phyloP scores from a whole-genome alignment of 2,797 vertebrate genomes.

The Channallabes apus region DNA sequence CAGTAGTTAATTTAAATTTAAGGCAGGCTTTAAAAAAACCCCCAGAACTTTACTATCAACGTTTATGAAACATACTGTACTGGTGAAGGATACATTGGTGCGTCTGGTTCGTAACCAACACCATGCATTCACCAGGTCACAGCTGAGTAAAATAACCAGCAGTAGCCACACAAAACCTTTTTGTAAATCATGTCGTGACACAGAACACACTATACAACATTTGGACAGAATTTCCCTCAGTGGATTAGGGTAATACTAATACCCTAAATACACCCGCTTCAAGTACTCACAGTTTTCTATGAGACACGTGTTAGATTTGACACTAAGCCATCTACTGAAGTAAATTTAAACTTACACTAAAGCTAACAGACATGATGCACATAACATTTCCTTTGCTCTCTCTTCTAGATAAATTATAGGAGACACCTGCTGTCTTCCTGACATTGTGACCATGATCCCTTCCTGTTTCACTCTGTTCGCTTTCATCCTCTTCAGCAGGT shows the following conservation, averaged over 20 bases:
- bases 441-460: conserved; percentile 67
- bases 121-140: not conserved
- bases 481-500: conserved; percentile 77
- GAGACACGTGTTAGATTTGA: not conserved
- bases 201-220: not conserved
- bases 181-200: not conserved
- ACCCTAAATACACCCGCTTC: not conserved
- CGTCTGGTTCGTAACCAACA: not conserved
- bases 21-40: too few species aligned
- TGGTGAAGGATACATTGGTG: too few species aligned
- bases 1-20: too few species aligned
- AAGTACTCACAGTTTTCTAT: not conserved
- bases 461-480: conserved; percentile 67
- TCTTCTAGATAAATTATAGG: conserved; percentile 71
- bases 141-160: not conserved
- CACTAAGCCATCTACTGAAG: not conserved
- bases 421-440: conserved; percentile 53
- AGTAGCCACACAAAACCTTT: not conserved
- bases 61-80: too few species aligned
- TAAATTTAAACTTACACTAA: not conserved
- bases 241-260: not conserved
- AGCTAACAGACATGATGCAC: not conserved
- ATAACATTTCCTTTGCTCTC: conserved; percentile 53
- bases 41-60: too few species aligned
- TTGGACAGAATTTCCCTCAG: not conserved